These are phyloP conservation scores for Lycaon pictus DNA, from an alignment of 2,113 vertebrate genomes.

Conservation along the genomic window DNA sequence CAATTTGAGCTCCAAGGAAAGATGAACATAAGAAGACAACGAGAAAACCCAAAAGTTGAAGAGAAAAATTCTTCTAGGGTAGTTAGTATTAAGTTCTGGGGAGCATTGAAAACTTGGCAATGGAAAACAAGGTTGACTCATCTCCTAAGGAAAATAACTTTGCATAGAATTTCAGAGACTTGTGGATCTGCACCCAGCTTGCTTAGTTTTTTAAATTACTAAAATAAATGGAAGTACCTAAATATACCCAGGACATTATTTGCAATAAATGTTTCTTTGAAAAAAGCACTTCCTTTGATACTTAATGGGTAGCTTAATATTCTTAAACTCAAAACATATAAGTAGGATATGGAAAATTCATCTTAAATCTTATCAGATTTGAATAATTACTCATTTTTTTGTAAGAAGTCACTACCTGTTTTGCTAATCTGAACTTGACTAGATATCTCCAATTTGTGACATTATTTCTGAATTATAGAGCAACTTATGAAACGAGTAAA, in stretches of 20 bases:
- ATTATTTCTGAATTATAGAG: constrained; percentile 11
- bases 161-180: constrained; percentile 9
- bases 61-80: background rate
- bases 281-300: background rate
- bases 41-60: background rate
- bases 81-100: background rate
- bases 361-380: background rate
- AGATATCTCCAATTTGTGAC: background rate
- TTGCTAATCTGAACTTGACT: background rate
- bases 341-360: background rate
- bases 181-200: background rate
- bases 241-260: background rate
- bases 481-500: constrained; percentile 20
- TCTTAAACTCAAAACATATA: background rate
- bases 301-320: background rate
- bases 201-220: background rate
- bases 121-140: constrained; percentile 6
- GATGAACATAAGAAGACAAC: background rate
- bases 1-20: constrained; percentile 25
- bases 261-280: background rate
- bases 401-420: background rate
- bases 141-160: background rate
- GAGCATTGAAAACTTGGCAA: background rate
- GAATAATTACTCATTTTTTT: background rate
- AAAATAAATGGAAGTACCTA: background rate